Evolutionary conservation across 1,140 invertebrate genomes (phyloP), one percentile per base, ranked within the genome.

Genomic region (Drosophila bifasciata): DNA sequence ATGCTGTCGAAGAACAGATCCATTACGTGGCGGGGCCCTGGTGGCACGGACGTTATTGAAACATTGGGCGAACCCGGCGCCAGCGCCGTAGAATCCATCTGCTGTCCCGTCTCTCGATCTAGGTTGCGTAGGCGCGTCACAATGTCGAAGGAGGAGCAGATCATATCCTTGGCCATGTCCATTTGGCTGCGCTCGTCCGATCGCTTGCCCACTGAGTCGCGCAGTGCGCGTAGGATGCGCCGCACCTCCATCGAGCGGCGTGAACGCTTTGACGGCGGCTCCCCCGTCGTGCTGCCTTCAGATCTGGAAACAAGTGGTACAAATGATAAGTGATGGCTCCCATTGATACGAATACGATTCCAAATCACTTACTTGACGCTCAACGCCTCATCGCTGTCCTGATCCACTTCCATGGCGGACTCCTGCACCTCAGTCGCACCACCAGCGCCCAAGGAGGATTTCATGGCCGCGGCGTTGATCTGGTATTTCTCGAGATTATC

Each of bases 1-100:
- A 91, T 76, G 43, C 89, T 91, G 13, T 91, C 86, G 6, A 91
- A 84, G 44, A 91, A 91, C 11, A 91, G 62, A 66, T 91, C 89
- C 6, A 84, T 53, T 4, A 88, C 74, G 11, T 70, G 71, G 1
- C 77, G 61, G 0, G 61, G 61, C 46, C 49, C 55, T 11, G 36
- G 11, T 13, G 41, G 32, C 6, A 19, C 5, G 2, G 17, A 9
- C 8, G 8, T 5, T 4, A 4, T 2, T 4, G 36, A 19, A 17
- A 7, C 23, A 21, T 3, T n/a, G 5, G 32, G 1, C 11, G 36
- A 5, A 39, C 19, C 15, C 32, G 32, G 17, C 21, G 45, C 5
- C 23, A 32, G 53, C n/a, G 21, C 16, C 55, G 13, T 19, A 11
- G 23, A 16, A 1, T 45, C 40, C 21, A 1, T n/a, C 2, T 49